These are phyloP conservation scores for Nephila pilipes DNA, from an alignment of 1,140 invertebrate species.

Conservation along the genomic window DNA sequence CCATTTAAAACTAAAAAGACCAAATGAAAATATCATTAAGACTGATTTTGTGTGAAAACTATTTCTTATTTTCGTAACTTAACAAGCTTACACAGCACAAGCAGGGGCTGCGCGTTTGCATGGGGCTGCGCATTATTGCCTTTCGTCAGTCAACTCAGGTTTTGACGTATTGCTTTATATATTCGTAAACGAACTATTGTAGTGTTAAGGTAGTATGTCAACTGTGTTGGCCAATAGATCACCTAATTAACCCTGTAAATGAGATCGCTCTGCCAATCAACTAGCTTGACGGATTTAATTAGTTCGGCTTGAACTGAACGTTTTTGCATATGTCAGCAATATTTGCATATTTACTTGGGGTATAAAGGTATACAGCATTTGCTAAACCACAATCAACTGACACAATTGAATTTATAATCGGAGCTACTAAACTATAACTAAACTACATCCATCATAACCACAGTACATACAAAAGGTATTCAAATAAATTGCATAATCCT, in stretches of 20 bases:
- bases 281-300: constrained; percentile 27
- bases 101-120: background rate
- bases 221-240: constrained; percentile 1
- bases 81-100: background rate
- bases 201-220: background rate
- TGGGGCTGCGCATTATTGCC: background rate
- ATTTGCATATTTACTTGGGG: background rate
- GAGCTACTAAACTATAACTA: constrained; percentile 7
- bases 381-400: constrained; percentile 11
- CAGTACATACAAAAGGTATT: background rate
- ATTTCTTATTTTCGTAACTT: no score
- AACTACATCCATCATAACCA: background rate
- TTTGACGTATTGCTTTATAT: constrained; percentile 9
- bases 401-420: constrained; percentile 15
- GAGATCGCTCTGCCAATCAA: constrained; percentile 45
- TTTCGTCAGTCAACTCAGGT: background rate
- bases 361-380: constrained; percentile 27
- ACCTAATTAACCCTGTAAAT: constrained; percentile 46
- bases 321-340: constrained; percentile 47
- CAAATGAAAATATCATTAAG: no score
- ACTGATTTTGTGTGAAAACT: no score
- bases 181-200: constrained; percentile 23
- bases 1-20: no score
- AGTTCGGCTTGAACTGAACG: background rate
- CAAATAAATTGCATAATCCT: background rate